These are phyloP conservation scores for Styela plicata DNA, from an alignment of 23 tunicate genomes.

Conservation along the genomic window DNA sequence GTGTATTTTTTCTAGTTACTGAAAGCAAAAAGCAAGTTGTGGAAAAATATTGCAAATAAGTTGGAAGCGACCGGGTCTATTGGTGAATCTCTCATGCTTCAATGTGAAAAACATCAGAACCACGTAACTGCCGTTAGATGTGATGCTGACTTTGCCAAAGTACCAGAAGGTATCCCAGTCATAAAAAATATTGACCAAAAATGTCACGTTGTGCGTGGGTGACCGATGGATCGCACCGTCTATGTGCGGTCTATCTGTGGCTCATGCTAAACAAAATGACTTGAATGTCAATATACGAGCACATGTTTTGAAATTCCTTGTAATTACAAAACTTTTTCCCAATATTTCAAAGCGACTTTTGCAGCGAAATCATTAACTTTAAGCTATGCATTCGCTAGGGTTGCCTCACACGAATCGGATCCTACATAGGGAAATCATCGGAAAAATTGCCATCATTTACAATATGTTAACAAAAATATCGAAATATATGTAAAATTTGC, in stretches of 20 bases:
- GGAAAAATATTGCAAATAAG: constrained; percentile 28
- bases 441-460: too few relatives aligned
- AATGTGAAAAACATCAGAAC: constrained; percentile 33
- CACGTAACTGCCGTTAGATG: not conserved
- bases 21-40: constrained; percentile 31
- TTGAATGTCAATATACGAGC: too few relatives aligned
- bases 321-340: not conserved
- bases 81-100: constrained; percentile 30
- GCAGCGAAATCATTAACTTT: too few relatives aligned
- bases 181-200: not conserved
- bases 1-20: constrained; percentile 14
- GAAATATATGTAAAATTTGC: too few relatives aligned
- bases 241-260: too few relatives aligned
- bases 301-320: not conserved
- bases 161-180: constrained; percentile 35
- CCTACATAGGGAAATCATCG: too few relatives aligned
- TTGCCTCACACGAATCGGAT: too few relatives aligned
- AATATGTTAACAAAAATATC: too few relatives aligned
- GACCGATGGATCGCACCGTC: too few relatives aligned
- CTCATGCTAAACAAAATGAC: too few relatives aligned
- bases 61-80: constrained; percentile 20
- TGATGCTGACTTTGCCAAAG: constrained; percentile 22
- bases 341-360: not conserved
- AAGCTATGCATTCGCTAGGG: too few relatives aligned
- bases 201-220: too few relatives aligned